Conservation (phyloP, 2,888 invertebrate species). For the Tachina fera region DNA sequence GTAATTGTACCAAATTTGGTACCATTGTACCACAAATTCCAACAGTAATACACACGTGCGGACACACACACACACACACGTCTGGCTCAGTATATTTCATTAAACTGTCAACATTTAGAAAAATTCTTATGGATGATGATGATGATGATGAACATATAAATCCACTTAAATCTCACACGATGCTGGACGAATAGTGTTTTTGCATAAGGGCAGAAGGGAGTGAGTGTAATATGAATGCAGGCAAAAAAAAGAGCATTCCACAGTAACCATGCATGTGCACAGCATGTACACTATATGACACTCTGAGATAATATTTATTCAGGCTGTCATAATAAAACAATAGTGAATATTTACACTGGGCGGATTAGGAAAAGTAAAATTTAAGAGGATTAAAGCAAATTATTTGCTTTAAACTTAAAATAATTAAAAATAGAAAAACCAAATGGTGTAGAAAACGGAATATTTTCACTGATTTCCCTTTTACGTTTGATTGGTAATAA, state of each 20-base stretch:
- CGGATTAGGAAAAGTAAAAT: neutral
- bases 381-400: neutral
- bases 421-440: too few species aligned
- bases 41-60: too few species aligned
- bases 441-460: too few species aligned
- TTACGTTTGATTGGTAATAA: too few species aligned
- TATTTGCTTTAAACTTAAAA: too few species aligned
- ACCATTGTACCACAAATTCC: too few species aligned
- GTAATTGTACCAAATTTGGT: too few species aligned
- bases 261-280: neutral
- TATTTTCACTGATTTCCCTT: too few species aligned
- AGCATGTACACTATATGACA: neutral
- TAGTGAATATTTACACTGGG: conserved; percentile 39
- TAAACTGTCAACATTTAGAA: conserved; percentile 51
- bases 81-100: conserved; percentile 1
- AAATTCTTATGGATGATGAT: conserved; percentile 52
- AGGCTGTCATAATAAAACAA: neutral
- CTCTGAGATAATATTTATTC: conserved; percentile 27
- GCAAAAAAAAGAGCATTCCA: conserved; percentile 37
- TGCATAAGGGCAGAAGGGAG: neutral
- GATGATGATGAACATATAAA: conserved; percentile 46
- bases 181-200: neutral
- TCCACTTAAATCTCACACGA: conserved; percentile 37
- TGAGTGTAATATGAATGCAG: conserved; percentile 2
- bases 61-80: neutral